Evolutionary conservation across 2,797 vertebrate species (phyloP).

Genomic region (Babyrousa celebensis): DNA sequence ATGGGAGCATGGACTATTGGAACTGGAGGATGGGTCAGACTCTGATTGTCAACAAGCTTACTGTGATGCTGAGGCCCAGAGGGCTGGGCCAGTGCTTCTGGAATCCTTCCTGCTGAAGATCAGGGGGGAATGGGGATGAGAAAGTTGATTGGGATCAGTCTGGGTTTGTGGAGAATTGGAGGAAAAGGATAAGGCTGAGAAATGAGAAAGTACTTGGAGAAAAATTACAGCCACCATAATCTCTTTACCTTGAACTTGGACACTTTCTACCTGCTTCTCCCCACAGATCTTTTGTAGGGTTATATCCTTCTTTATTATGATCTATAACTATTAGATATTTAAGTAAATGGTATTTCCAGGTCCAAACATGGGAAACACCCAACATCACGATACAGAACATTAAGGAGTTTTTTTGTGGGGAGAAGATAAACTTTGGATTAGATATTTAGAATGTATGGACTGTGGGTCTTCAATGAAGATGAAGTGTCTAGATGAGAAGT

Average conservation of each 20-base stretch:
- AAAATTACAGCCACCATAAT: not conserved
- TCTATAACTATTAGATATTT: not conserved
- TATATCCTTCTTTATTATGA: not conserved
- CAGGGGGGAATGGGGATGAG: not conserved
- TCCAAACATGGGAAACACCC: not conserved
- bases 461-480: not conserved
- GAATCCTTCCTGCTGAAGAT: not conserved
- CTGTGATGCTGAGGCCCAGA: not conserved
- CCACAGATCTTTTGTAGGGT: not conserved
- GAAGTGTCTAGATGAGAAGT: not conserved
- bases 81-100: not conserved
- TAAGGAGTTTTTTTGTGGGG: not conserved
- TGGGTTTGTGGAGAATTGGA: not conserved
- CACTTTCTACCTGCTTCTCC: not conserved
- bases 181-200: not conserved
- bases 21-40: not conserved
- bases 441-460: not conserved
- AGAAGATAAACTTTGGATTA: conserved; percentile 23
- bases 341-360: conserved; percentile 14
- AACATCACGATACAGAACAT: not conserved
- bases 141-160: not conserved
- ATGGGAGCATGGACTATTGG: not conserved
- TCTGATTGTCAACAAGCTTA: not conserved
- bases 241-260: not conserved
- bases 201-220: not conserved